phyloP scores from a whole-genome alignment of 1,140 invertebrate genomes.

The Dendroctonus valens region DNA sequence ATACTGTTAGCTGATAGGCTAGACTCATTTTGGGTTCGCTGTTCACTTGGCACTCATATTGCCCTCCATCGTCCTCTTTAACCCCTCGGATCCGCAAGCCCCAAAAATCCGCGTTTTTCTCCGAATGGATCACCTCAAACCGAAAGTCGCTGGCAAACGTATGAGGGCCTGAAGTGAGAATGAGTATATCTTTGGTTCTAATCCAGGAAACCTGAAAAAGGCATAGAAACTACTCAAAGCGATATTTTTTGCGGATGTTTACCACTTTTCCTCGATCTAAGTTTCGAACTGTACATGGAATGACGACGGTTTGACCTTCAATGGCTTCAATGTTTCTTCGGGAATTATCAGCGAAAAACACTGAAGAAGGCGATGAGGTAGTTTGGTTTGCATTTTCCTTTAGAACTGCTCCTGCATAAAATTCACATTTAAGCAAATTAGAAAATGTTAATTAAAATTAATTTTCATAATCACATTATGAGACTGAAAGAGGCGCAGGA shows the following conservation, averaged over 20 bases:
- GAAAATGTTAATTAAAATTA: no score
- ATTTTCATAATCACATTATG: no score
- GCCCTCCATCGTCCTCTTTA: constrained; percentile 79
- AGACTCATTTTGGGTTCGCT: constrained; percentile 85
- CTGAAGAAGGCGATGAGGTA: not conserved
- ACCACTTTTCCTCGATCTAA: constrained; percentile 63
- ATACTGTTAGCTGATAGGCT: constrained; percentile 61
- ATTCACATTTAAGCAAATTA: no score
- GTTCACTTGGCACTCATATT: constrained; percentile 85
- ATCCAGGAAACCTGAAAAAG: constrained; percentile 74
- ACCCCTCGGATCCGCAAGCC: constrained; percentile 85
- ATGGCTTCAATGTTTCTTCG: constrained; percentile 42
- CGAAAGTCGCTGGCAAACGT: constrained; percentile 73
- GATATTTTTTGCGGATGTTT: constrained; percentile 44
- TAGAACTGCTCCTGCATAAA: not conserved
- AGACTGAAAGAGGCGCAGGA: no score
- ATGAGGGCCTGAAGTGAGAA: constrained; percentile 66
- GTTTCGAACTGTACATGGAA: constrained; percentile 62
- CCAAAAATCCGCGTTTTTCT: constrained; percentile 64
- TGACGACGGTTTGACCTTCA: constrained; percentile 58
- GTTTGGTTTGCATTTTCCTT: no score
- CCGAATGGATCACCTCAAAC: constrained; percentile 59
- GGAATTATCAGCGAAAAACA: constrained; percentile 41
- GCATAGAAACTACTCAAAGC: constrained; percentile 5
- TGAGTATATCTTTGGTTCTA: constrained; percentile 69